These are phyloP conservation scores for Drosophila repleta DNA, from an alignment of 1,140 invertebrate genomes.

Conservation along the genomic window DNA sequence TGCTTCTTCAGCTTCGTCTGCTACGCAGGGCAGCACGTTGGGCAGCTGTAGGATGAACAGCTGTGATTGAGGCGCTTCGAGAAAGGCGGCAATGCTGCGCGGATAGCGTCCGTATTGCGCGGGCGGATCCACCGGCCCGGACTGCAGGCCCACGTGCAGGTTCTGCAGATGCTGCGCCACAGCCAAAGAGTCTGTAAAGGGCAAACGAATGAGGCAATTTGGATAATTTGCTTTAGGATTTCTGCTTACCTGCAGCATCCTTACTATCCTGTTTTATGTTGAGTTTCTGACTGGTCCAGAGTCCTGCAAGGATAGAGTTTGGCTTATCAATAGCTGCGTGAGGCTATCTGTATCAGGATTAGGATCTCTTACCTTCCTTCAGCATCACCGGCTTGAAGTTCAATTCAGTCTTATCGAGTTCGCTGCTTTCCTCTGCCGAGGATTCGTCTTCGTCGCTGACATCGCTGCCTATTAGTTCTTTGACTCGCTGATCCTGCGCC, in stretches of 20 bases:
- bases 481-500: slow-evolving; percentile 33
- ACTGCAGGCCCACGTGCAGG: slow-evolving; percentile 43
- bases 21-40: slow-evolving; percentile 84
- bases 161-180: slow-evolving; percentile 59
- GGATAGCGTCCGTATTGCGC: slow-evolving; percentile 70
- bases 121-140: slow-evolving; percentile 53
- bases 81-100: slow-evolving; percentile 58
- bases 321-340: no score
- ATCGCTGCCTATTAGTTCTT: slow-evolving; percentile 56
- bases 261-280: slow-evolving; percentile 50
- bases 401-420: slow-evolving; percentile 77
- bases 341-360: no score
- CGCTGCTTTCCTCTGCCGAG: slow-evolving; percentile 47
- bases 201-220: not conserved
- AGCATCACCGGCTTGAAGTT: slow-evolving; percentile 62
- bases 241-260: slow-evolving; percentile 26
- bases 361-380: slow-evolving; percentile 57
- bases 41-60: slow-evolving; percentile 82
- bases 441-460: slow-evolving; percentile 57
- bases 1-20: slow-evolving; percentile 52
- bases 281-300: slow-evolving; percentile 62
- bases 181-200: slow-evolving; percentile 42
- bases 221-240: not conserved
- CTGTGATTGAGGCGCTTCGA: slow-evolving; percentile 57
- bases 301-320: slow-evolving; percentile 28